phyloP scores from a whole-genome alignment of 1,140 invertebrate species.

The Zaprionus camerounensis region DNA sequence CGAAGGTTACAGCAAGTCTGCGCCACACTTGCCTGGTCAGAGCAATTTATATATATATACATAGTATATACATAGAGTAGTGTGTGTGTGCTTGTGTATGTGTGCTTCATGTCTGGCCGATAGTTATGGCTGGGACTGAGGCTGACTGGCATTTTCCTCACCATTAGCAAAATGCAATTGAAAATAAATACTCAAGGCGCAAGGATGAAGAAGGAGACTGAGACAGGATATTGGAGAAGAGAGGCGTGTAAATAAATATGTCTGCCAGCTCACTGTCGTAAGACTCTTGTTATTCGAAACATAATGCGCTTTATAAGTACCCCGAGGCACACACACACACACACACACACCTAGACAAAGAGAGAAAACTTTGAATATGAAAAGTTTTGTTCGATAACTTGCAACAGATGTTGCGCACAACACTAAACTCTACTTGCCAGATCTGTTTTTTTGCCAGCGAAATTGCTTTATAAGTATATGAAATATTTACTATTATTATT shows the following conservation, averaged over 20 bases:
- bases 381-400: conserved; percentile 27
- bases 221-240: conserved; percentile 37
- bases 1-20: conserved; percentile 65
- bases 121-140: conserved; percentile 8
- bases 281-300: conserved; percentile 27
- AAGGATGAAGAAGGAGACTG: conserved; percentile 27
- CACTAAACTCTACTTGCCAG: not conserved
- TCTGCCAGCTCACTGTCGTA: conserved; percentile 27
- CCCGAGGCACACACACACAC: not conserved
- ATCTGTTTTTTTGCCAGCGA: not conserved
- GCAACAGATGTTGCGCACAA: conserved; percentile 1
- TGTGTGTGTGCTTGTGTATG: conserved; percentile 3
- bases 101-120: conserved; percentile 23
- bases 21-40: conserved; percentile 50
- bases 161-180: conserved; percentile 51
- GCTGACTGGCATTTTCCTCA: conserved; percentile 49
- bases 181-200: conserved; percentile 30
- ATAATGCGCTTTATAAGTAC: conserved; percentile 27
- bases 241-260: conserved; percentile 41
- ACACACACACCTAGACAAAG: not conserved
- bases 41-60: conserved; percentile 7
- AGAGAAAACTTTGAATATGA: conserved; percentile 21
- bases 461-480: not conserved
- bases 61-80: not conserved
- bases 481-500: not conserved